These are phyloP conservation scores for Drosophila athabasca DNA, from an alignment of 1,140 invertebrate species.

Conservation along the genomic window DNA sequence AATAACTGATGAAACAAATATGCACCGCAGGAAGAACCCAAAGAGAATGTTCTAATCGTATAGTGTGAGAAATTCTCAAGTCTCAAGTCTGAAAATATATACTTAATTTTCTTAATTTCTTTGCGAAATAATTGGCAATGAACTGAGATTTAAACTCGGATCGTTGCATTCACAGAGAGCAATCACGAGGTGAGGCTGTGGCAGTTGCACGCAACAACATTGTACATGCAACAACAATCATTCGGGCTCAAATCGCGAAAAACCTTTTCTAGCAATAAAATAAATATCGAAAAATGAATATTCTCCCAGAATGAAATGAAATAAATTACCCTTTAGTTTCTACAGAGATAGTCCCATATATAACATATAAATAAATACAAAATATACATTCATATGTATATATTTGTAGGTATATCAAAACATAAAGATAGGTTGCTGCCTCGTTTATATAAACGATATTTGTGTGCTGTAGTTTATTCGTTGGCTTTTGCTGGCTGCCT, in stretches of 20 bases:
- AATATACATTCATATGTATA: too few relatives aligned
- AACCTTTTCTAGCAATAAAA: not conserved
- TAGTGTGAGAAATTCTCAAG: too few relatives aligned
- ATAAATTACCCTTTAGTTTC: slow-evolving; percentile 36
- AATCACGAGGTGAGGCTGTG: not conserved
- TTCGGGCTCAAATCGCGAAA: too few relatives aligned
- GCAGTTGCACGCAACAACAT: not conserved
- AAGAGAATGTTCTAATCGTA: too few relatives aligned
- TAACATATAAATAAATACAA: slow-evolving; percentile 26
- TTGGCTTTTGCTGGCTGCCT: slow-evolving; percentile 14
- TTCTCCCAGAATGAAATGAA: slow-evolving; percentile 12
- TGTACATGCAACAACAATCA: too few relatives aligned
- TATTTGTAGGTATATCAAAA: slow-evolving; percentile 14
- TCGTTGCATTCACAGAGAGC: slow-evolving; percentile 93
- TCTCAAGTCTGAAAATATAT: too few relatives aligned
- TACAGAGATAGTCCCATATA: slow-evolving; percentile 17
- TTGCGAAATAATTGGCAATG: not conserved
- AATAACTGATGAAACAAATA: too few relatives aligned
- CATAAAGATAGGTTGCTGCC: slow-evolving; percentile 30
- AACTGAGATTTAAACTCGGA: slow-evolving; percentile 92
- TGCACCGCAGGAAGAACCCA: too few relatives aligned
- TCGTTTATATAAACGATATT: slow-evolving; percentile 31
- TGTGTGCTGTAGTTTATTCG: slow-evolving; percentile 39
- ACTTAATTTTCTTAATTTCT: too few relatives aligned
- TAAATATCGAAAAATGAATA: slow-evolving; percentile 3